These are phyloP conservation scores for Tinamus major DNA, from an alignment of 2,797 vertebrate genomes.

Conservation along the genomic window DNA sequence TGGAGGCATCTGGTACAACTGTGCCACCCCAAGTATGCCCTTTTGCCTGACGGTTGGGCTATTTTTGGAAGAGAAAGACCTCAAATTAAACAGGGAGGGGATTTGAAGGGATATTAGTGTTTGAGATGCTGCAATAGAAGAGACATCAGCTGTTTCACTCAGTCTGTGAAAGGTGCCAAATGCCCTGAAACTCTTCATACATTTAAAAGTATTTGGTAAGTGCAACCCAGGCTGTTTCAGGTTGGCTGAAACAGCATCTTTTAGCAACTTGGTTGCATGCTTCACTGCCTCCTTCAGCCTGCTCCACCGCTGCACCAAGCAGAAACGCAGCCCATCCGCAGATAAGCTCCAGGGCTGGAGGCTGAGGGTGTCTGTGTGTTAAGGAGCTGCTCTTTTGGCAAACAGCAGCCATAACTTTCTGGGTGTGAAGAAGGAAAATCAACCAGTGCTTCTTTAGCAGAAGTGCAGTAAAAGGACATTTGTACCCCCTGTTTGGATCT, in stretches of 20 bases:
- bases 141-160: conserved; percentile 45
- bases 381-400: not conserved
- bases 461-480: not conserved
- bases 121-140: conserved; percentile 20
- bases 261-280: not conserved
- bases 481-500: not conserved
- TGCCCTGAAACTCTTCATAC: conserved; percentile 56
- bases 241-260: conserved; percentile 33
- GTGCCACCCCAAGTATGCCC: not conserved
- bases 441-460: not conserved
- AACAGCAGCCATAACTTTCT: not conserved
- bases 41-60: not conserved
- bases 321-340: not conserved
- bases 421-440: not conserved
- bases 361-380: not conserved
- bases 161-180: conserved; percentile 51
- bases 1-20: not conserved
- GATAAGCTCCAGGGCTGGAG: not conserved
- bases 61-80: conserved; percentile 20
- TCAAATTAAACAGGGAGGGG: not conserved
- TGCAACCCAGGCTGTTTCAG: conserved; percentile 36
- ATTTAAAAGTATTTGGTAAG: conserved; percentile 2
- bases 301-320: not conserved
- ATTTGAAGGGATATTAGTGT: conserved; percentile 18
- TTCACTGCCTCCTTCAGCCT: not conserved